Evolutionary conservation across 2,113 vertebrate genomes (phyloP), one percentile per base, ranked within the genome.

Genomic region (Cercopithecus mona): DNA sequence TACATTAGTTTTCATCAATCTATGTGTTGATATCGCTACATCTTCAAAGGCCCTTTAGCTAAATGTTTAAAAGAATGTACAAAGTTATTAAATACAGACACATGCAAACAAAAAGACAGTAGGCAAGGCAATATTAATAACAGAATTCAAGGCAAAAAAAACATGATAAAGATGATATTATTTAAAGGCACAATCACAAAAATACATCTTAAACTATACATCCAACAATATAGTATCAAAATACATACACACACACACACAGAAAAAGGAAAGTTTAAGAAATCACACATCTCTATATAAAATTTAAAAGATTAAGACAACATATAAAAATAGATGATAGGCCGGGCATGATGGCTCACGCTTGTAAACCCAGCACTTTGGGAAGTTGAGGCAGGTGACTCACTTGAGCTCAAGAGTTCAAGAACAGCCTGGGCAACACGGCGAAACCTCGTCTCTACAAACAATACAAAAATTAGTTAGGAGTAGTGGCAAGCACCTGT

Each of bases 161-260:
- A 66, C 18, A 75, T 45, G 82, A 35, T 73, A 94, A 83, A 75
- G 10, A 75, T 40, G 23, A 81, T 79, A 90, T 75, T 78, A 76
- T 80, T 83, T 85, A 96, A 94, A 92, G 23, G 27, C 55, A 84
- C 8, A 88, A 73, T 50, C 50, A 61, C 30, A 94, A 91, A 96
- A 10, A 75, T 73, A 68, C 9, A 45, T 32, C 78, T 76, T 78
- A 89, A 93, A 73, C 32, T 22, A 81, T 13, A 82, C 32, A 57
- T 43, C 66, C 76, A 72, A 82, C 27, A 81, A 20, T 13, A 82
- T 8, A 55, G 3, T 75, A 38, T 40, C 72, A 79, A 90, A 76
- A 85, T 22, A 79, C 59, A 64, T 6, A 68, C 59, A 79, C 43
- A 50, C 89, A 84, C 52, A 50, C 93, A 84, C 40, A 8, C 38